Evolutionary conservation across 1,140 invertebrate genomes (phyloP), one percentile per base, ranked within the genome.

Genomic region (Nebria ingens): DNA sequence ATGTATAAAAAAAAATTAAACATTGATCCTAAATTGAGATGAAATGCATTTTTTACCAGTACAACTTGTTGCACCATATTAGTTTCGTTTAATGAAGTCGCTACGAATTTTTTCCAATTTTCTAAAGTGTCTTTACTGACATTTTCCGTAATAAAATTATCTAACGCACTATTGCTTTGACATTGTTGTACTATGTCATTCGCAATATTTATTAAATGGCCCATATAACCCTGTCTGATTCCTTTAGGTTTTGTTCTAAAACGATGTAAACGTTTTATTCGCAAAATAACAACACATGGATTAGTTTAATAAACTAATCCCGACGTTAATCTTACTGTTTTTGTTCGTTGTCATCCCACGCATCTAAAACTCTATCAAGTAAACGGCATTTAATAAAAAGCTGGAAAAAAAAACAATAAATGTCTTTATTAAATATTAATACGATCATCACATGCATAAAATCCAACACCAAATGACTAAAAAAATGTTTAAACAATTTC

Each of bases 51-150:
- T 69, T 65, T 66, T 68, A 79, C 79, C 70, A 80, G 61, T 58
- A 68, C 55, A 54, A 78, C 73, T 62, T 78, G 68, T 64, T 85
- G 82, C 59, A 70, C 76, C 54, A 79, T 78, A 66, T 86, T 86
- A 6, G 80, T 73, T 64, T 81, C 78, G 21, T 69, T 64, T 54
- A 87, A 65, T 38, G 78, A 69, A 21, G 69, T 74, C 45, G 71
- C 69, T 19, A 80, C 71, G 73, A 86, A 83, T 21, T 72, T 68
- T 49, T 81, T 73, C 80, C 85, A 84, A 56, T 73, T 72, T 54
- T 76, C 68, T 53, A 71, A 65, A 52, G 68, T 70, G 59, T 82
- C 77, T 52, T 78, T 71, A 45, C 77, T 69, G 45, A 83, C 62
- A 63, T 81, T 79, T 66, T 72, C 65, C 53, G 74, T 76, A 19